phyloP scores from a whole-genome alignment of 2,888 invertebrate genomes.

The Sphaerophoria taeniata region DNA sequence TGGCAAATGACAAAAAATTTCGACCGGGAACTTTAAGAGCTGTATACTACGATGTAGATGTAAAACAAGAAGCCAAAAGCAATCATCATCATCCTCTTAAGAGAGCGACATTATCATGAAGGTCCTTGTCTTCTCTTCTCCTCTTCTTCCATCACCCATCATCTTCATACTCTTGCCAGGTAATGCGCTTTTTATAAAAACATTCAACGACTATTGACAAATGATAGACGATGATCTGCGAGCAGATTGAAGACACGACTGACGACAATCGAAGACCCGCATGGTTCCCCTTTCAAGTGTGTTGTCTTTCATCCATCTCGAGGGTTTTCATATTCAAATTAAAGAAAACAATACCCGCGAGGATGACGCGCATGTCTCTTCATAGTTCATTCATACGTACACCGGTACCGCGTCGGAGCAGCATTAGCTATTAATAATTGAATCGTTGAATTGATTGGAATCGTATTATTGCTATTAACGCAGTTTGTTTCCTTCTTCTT shows the following conservation, averaged over 20 bases:
- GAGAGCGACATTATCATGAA: background rate
- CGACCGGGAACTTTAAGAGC: too few species aligned
- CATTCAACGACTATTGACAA: constrained; percentile 37
- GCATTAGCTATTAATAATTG: constrained; percentile 73
- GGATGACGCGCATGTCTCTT: constrained; percentile 34
- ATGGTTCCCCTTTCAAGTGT: constrained; percentile 68
- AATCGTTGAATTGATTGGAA: constrained; percentile 73
- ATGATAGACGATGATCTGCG: constrained; percentile 39
- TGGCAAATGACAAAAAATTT: too few species aligned
- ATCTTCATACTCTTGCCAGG: constrained; percentile 16
- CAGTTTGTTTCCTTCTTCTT: constrained; percentile 16
- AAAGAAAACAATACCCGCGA: constrained; percentile 41
- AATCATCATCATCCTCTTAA: background rate
- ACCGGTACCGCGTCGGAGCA: background rate
- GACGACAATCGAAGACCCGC: constrained; percentile 50
- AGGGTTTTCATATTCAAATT: constrained; percentile 71
- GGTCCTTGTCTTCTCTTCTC: background rate
- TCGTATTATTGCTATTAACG: constrained; percentile 70
- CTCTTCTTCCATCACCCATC: background rate
- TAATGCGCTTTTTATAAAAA: constrained; percentile 48
- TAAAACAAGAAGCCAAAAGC: too few species aligned
- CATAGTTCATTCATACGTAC: background rate
- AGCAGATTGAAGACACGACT: too few species aligned
- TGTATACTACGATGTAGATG: too few species aligned
- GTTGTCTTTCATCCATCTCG: constrained; percentile 48